phyloP scores from a whole-genome alignment of 1,140 invertebrate species.

The Drosophila guanche region DNA sequence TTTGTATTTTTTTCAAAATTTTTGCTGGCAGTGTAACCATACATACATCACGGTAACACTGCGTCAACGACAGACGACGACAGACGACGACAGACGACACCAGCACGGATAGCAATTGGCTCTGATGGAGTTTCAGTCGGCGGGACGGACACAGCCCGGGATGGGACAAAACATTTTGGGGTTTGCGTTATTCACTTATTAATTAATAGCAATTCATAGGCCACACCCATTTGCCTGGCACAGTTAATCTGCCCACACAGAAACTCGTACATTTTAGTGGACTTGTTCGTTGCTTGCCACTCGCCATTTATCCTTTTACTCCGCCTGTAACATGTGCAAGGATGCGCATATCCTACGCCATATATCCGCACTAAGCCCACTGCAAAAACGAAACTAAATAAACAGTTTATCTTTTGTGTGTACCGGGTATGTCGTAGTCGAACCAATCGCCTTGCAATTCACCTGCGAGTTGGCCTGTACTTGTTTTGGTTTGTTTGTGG shows the following conservation, averaged over 20 bases:
- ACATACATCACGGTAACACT: slow-evolving; percentile 57
- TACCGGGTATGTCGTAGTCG: slow-evolving; percentile 11
- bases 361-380: no score
- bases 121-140: slow-evolving; percentile 53
- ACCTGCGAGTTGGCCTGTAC: neutral
- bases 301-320: neutral
- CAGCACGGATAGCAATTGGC: slow-evolving; percentile 55
- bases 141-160: slow-evolving; percentile 4
- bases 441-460: no score
- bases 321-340: no score
- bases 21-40: slow-evolving; percentile 51
- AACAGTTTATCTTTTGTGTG: neutral
- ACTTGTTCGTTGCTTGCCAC: no score
- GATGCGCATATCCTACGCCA: no score
- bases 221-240: slow-evolving; percentile 21
- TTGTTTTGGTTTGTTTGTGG: slow-evolving; percentile 41
- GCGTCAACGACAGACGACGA: slow-evolving; percentile 60
- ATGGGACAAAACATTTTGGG: slow-evolving; percentile 27
- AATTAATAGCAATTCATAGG: slow-evolving; percentile 59
- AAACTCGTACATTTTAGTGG: neutral
- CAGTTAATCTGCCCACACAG: slow-evolving; percentile 17
- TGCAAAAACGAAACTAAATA: no score
- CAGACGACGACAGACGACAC: slow-evolving; percentile 4
- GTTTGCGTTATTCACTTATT: slow-evolving; percentile 40
- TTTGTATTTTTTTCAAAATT: slow-evolving; percentile 75